These are phyloP conservation scores for Pseudoatta argentina DNA, from an alignment of 1,140 invertebrate species.

Conservation along the genomic window DNA sequence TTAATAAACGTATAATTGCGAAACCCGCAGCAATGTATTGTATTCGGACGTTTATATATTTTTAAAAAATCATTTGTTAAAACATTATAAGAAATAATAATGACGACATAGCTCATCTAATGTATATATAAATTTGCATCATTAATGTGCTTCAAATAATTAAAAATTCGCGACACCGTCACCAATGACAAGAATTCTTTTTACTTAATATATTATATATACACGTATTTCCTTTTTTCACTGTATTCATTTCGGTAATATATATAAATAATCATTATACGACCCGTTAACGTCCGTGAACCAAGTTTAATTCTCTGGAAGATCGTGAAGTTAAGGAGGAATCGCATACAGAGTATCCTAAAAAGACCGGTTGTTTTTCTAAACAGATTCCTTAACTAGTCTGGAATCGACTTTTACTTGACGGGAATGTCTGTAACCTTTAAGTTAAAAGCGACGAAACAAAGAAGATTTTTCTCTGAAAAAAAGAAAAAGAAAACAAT, in stretches of 20 bases:
- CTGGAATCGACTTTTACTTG: not conserved
- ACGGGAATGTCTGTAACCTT: not conserved
- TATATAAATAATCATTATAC: not conserved
- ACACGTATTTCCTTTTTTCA: not conserved
- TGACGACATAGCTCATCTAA: not conserved
- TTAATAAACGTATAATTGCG: too few relatives aligned
- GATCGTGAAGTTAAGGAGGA: constrained; percentile 6
- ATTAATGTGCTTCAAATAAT: not conserved
- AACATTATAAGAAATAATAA: not conserved
- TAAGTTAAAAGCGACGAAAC: not conserved
- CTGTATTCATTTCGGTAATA: not conserved
- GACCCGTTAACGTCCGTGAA: not conserved
- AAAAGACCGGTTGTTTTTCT: constrained; percentile 33
- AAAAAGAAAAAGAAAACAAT: not conserved
- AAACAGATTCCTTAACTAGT: constrained; percentile 16
- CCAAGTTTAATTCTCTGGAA: not conserved
- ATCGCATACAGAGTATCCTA: not conserved
- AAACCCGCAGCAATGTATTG: not conserved
- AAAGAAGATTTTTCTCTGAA: not conserved
- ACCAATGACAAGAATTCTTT: constrained; percentile 4
- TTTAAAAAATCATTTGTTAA: not conserved
- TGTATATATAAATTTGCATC: not conserved
- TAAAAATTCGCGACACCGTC: constrained; percentile 13
- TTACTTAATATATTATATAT: not conserved
- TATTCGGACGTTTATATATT: not conserved